Evolutionary conservation across 2,888 invertebrate genomes (phyloP), one percentile per base, ranked within the genome.

Genomic region (Chorisops tibialis): DNA sequence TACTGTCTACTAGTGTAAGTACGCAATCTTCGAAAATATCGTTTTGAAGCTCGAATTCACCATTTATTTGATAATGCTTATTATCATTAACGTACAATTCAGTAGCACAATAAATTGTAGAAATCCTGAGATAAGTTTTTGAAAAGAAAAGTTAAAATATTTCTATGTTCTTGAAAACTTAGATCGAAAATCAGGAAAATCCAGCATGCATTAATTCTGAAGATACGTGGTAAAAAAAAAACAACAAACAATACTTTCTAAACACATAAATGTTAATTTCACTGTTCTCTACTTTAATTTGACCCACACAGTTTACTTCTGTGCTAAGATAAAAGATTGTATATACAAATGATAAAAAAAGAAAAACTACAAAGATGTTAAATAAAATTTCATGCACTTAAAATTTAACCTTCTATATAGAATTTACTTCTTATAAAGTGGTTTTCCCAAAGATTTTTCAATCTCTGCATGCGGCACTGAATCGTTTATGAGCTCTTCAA

Each of bases 391-490:
- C 30, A 30, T 30, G 30, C 30, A 30, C 5, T 30, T 9, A 30
- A 30, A 30, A 2, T 5, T 30, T 30, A 30, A 30, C 1, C 30
- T 12, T 49, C 24, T 50, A 14, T 14, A 14, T 18, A 14, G 7
- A 50, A 56, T 45, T 54, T 56, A 56, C 56, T 56, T 45, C 5
- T 12, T 79, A 79, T 61, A 79, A 79, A 35, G 78, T 54, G 59
- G 74, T 70, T 45, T 77, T 74, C 30, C 76, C 75, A 9, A 75
- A 73, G 5, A 67, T 61, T 35, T 49, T 67, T 37, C 65, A 35
- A 48, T 24, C 21, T 67, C 72, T 67, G 62, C 65, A 7, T 24
- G 9, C 4, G 21, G 66, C 16, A 56, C n/a, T 6, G 24, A 4
- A 5, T 56, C 45, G 3, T 24, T 24, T 4, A 56, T 30, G 5